These are phyloP conservation scores for Parnassius apollo DNA, from an alignment of 2,888 invertebrate species.

Conservation along the genomic window DNA sequence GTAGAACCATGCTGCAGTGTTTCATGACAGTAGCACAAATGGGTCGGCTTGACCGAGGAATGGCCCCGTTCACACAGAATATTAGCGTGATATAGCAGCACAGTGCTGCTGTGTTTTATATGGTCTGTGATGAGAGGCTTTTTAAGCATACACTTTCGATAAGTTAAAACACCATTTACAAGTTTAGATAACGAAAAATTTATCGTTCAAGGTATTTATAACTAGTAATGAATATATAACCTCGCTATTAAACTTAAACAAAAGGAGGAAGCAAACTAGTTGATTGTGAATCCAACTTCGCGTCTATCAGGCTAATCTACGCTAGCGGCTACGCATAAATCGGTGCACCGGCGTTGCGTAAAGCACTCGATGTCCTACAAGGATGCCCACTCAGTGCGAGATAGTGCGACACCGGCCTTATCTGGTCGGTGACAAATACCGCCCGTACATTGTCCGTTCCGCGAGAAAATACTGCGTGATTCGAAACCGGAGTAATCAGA, in stretches of 20 bases:
- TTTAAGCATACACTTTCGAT: no score
- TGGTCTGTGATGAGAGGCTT: no score
- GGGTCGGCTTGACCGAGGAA: no score
- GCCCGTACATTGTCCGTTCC: slow-evolving; percentile 17
- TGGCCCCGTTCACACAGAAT: no score
- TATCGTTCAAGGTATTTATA: not conserved
- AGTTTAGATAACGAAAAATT: not conserved
- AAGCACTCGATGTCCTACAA: slow-evolving; percentile 46
- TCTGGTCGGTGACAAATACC: slow-evolving; percentile 50
- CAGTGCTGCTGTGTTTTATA: no score
- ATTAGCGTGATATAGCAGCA: no score
- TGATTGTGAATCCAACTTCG: slow-evolving; percentile 24
- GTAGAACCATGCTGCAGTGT: no score
- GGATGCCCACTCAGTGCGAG: slow-evolving; percentile 46
- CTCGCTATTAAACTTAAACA: slow-evolving; percentile 7
- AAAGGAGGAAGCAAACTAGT: slow-evolving; percentile 27
- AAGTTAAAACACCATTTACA: not conserved
- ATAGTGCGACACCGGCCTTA: slow-evolving; percentile 42
- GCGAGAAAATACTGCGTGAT: slow-evolving; percentile 23
- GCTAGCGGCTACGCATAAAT: slow-evolving; percentile 53
- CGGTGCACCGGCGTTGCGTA: slow-evolving; percentile 48
- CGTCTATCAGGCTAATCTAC: slow-evolving; percentile 62
- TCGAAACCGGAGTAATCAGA: slow-evolving; percentile 20
- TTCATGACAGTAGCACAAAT: no score
- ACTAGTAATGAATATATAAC: not conserved